phyloP scores from a whole-genome alignment of 2,888 invertebrate species.

The Xestia sexstrigata region DNA sequence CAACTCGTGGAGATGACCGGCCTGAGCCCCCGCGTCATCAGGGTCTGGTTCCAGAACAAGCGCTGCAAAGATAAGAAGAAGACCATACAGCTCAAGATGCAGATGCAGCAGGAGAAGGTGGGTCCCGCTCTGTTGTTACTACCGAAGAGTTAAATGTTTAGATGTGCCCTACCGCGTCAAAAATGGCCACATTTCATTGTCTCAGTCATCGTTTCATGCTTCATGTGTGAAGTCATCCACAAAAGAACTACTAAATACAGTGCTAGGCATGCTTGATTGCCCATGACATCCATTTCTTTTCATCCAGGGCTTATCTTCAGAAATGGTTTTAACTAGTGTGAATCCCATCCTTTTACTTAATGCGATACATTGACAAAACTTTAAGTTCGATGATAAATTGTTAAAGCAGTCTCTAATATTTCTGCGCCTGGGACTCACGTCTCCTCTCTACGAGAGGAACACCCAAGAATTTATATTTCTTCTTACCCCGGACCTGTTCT shows the following conservation, averaged over 20 bases:
- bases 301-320: neutral
- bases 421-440: neutral
- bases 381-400: neutral
- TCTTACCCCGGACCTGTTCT: neutral
- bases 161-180: neutral
- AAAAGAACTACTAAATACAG: neutral
- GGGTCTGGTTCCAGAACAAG: conserved; percentile 99
- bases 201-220: neutral
- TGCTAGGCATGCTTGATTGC: neutral
- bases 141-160: neutral
- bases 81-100: conserved; percentile 98
- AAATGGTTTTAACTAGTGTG: neutral
- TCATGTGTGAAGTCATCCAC: neutral
- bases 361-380: neutral
- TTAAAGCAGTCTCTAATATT: neutral
- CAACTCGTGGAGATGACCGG: conserved; percentile 99
- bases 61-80: conserved; percentile 99
- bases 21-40: conserved; percentile 98
- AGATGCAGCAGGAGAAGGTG: conserved; percentile 99
- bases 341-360: neutral
- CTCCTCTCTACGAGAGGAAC: neutral
- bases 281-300: neutral
- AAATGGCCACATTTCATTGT: neutral
- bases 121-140: conserved; percentile 51
- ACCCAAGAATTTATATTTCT: neutral